Percentiles rank a stretch among this genome's conserved stretches.
Conservation (phyloP, 2,113 vertebrate species). For the Campylomormyrus tamandua region DNA sequence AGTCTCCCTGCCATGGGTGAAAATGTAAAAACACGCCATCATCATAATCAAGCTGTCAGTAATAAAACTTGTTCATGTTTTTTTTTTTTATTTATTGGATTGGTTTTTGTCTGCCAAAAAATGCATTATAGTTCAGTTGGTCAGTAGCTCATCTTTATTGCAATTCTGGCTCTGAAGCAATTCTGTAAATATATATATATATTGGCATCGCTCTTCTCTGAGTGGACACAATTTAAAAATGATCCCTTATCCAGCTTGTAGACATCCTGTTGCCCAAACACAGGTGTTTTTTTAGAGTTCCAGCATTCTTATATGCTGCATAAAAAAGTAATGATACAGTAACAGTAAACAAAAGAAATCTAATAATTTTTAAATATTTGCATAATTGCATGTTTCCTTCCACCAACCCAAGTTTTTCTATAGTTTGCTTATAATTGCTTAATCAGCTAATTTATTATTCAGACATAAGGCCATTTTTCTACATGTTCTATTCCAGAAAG, state of each 20-base stretch:
- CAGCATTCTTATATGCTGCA: neutral
- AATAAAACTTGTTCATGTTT: neutral
- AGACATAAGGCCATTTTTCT: neutral
- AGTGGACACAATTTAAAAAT: neutral
- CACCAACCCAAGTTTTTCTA: neutral
- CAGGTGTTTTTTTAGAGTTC: neutral
- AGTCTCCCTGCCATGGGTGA: neutral
- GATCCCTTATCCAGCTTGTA: neutral
- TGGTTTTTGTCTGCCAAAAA: neutral
- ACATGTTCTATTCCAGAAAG: neutral
- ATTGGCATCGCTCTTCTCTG: neutral
- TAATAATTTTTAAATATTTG: neutral
- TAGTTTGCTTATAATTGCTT: neutral
- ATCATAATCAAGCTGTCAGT: neutral
- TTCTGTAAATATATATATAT: neutral
- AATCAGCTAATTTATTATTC: neutral
- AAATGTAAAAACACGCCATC: neutral
- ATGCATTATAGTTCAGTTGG: neutral
- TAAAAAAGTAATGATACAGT: too few species aligned
- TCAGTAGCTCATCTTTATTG: neutral
- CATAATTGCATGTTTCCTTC: neutral
- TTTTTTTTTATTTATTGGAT: neutral
- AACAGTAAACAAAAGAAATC: neutral
- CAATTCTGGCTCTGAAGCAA: neutral
- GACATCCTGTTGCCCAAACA: neutral